A percentile compares a stretch with the other conserved stretches of the same genome.
Conservation (phyloP, 2,797 vertebrate genomes). For the Peromyscus aztecus region DNA sequence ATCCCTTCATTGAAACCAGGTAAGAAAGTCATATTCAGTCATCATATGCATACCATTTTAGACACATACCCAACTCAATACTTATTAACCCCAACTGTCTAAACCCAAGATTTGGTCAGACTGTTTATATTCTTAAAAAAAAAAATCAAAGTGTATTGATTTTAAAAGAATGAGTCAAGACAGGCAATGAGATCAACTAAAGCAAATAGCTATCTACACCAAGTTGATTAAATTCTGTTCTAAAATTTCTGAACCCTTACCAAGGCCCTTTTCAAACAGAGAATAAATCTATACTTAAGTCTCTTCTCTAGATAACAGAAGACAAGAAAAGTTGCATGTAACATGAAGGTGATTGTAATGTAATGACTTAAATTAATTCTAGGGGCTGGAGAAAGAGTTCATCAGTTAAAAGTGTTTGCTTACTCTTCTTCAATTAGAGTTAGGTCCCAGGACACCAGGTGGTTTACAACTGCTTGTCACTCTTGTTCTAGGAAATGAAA, state of each 20-base stretch:
- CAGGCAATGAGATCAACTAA: neutral
- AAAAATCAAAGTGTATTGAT: conserved; percentile 16
- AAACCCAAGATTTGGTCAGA: neutral
- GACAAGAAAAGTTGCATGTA: conserved; percentile 9
- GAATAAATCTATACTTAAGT: conserved; percentile 42
- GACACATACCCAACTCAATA: neutral
- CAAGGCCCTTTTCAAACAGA: conserved; percentile 8
- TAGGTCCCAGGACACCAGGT: neutral
- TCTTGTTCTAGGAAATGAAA: neutral
- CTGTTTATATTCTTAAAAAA: neutral
- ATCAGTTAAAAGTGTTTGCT: neutral
- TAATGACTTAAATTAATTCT: neutral
- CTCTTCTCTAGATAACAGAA: conserved; percentile 26
- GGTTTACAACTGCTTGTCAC: neutral
- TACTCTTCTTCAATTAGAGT: neutral
- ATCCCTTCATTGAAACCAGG: conserved; percentile 8
- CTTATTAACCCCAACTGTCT: neutral
- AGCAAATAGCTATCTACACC: conserved; percentile 17
- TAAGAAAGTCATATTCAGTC: conserved; percentile 7
- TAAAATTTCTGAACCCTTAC: neutral
- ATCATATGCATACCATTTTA: neutral
- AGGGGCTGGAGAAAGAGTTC: neutral
- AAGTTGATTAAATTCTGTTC: conserved; percentile 51
- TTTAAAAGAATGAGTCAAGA: neutral
- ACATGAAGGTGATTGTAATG: conserved; percentile 3